A percentile compares a stretch with the other conserved stretches of the same genome.
These are phyloP conservation scores for Pampus argenteus DNA, from an alignment of 2,797 vertebrate genomes.

Conservation along the genomic window DNA sequence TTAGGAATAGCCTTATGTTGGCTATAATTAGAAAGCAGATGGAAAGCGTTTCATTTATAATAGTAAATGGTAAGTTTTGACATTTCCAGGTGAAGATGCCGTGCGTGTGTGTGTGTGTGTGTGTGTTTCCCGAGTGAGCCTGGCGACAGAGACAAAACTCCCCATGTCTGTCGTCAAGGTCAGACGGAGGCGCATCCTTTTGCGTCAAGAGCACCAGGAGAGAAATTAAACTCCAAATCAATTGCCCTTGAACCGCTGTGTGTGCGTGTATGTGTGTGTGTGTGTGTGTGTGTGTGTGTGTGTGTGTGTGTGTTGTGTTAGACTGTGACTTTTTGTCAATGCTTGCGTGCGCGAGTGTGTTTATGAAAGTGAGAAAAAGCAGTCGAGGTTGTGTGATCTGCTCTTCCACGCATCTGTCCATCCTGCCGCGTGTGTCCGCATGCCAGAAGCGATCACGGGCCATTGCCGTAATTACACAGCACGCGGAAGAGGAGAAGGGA, in stretches of 20 bases:
- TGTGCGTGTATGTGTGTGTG: constrained; percentile 1
- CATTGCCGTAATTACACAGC: constrained; percentile 53
- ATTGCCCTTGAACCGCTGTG: constrained; percentile 74
- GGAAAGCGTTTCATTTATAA: constrained; percentile 69
- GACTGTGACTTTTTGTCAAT: constrained; percentile 28
- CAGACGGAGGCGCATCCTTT: constrained; percentile 74
- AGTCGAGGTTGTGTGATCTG: constrained; percentile 13
- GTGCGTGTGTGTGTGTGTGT: constrained; percentile 12
- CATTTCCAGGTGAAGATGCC: constrained; percentile 50
- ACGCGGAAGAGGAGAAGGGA: constrained; percentile 16
- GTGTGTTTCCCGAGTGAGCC: constrained; percentile 16
- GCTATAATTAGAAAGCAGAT: constrained; percentile 78
- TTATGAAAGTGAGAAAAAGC: constrained; percentile 40
- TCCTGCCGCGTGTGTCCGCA: constrained; percentile 9
- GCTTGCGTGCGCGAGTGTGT: constrained; percentile 30
- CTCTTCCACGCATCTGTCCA: constrained; percentile 38
- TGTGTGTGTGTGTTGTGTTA: neutral
- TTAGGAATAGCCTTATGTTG: constrained; percentile 63
- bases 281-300: neutral
- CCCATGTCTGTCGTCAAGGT: constrained; percentile 76
- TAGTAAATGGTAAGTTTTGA: constrained; percentile 37
- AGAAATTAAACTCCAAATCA: constrained; percentile 85
- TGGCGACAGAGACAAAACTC: constrained; percentile 64
- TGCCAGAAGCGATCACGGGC: constrained; percentile 62
- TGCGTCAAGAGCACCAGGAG: constrained; percentile 70